Evolutionary conservation across 2,797 vertebrate genomes (phyloP).

Genomic region (Diceros bicornis): DNA sequence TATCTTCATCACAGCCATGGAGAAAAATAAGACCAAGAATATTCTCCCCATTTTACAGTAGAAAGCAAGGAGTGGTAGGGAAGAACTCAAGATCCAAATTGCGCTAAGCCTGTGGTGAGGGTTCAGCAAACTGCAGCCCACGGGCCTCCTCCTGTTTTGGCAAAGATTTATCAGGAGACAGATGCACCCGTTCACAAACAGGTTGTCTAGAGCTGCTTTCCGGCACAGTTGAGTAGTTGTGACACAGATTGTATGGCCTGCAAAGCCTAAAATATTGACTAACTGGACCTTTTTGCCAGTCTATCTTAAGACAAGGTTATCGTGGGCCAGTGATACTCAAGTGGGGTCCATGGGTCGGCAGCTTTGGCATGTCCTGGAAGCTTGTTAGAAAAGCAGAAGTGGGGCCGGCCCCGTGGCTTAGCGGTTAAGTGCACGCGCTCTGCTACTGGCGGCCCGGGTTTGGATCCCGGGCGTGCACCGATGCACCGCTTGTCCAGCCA

Average conservation of each 20-base stretch:
- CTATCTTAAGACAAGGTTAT: not conserved
- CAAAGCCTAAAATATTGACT: not conserved
- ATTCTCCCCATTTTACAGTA: not conserved
- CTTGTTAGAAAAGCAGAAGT: conserved; percentile 33
- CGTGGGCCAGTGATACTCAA: not conserved
- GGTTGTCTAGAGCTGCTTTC: not conserved
- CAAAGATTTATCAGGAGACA: not conserved
- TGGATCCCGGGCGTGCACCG: too few relatives aligned
- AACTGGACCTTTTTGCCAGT: not conserved
- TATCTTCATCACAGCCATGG: not conserved
- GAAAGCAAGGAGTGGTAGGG: not conserved
- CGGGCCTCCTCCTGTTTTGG: not conserved
- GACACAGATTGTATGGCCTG: not conserved
- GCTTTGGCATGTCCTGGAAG: not conserved
- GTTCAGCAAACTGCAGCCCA: too few relatives aligned
- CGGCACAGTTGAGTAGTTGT: not conserved
- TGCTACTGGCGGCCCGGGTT: too few relatives aligned
- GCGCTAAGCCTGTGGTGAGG: rapidly evolving
- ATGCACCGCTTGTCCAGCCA: too few relatives aligned
- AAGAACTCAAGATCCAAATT: not conserved
- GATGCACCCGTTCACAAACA: rapidly evolving
- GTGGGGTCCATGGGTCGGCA: not conserved
- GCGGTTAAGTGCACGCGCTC: too few relatives aligned
- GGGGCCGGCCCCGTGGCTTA: too few relatives aligned
- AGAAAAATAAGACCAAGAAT: not conserved